These are phyloP conservation scores for Siniperca chuatsi DNA, from an alignment of 2,113 vertebrate species.

Conservation along the genomic window DNA sequence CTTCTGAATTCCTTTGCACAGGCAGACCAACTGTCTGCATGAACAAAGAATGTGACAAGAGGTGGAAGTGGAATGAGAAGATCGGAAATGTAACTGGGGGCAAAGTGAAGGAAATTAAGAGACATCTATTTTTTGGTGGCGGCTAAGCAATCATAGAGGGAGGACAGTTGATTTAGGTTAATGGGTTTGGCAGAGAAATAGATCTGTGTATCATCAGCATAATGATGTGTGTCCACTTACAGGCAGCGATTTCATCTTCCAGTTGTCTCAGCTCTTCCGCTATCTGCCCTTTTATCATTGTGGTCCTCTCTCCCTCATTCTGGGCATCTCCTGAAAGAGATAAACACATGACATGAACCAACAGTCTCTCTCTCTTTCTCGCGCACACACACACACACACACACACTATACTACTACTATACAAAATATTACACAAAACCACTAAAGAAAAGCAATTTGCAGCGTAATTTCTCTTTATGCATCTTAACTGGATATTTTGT, in stretches of 20 bases:
- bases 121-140: no score
- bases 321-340: constrained; percentile 68
- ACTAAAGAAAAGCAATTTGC: no score
- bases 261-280: constrained; percentile 89
- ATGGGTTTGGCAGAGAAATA: no score
- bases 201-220: no score
- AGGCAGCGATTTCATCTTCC: constrained; percentile 91
- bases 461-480: no score
- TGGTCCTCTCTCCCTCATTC: constrained; percentile 82
- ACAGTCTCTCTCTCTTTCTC: background rate
- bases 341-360: constrained; percentile 9
- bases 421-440: no score
- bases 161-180: no score
- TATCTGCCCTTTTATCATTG: constrained; percentile 88
- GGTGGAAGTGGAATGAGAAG: background rate
- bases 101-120: no score
- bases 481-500: no score
- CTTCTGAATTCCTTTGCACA: background rate
- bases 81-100: no score
- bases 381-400: background rate
- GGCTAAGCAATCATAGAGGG: no score
- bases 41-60: background rate
- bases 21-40: background rate
- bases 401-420: no score
- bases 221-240: constrained; percentile 74